Conservation (phyloP, 2,797 vertebrate species). For the Falco peregrinus region DNA sequence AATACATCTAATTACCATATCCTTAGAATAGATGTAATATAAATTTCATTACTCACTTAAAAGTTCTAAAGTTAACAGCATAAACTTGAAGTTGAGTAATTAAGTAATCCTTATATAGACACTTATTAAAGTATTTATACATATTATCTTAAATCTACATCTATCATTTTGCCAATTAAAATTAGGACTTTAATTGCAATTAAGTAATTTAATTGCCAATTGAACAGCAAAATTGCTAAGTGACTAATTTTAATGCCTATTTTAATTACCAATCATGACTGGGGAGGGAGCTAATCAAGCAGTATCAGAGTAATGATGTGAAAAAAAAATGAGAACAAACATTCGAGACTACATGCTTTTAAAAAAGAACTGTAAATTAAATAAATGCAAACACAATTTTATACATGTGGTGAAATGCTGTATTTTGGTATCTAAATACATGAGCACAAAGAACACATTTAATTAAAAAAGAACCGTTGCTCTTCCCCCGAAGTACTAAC, state of each 20-base stretch:
- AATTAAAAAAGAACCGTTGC: background rate
- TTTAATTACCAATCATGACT: constrained; percentile 96
- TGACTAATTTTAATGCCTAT: constrained; percentile 94
- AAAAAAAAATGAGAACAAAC: constrained; percentile 81
- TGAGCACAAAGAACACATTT: background rate
- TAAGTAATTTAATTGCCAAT: constrained; percentile 96
- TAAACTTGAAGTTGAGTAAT: constrained; percentile 87
- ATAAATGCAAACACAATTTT: constrained; percentile 79
- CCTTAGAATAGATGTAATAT: constrained; percentile 79
- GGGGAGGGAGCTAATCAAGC: constrained; percentile 90
- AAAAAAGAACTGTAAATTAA: constrained; percentile 75
- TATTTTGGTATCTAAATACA: constrained; percentile 36
- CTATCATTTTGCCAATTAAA: constrained; percentile 91
- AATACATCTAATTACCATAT: constrained; percentile 77
- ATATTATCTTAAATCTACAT: constrained; percentile 90
- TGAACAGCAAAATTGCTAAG: constrained; percentile 94
- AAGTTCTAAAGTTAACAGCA: constrained; percentile 86
- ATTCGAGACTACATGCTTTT: constrained; percentile 75
- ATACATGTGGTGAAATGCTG: constrained; percentile 51
- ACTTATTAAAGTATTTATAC: constrained; percentile 90
- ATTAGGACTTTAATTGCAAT: constrained; percentile 91
- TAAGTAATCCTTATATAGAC: constrained; percentile 88
- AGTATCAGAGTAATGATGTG: constrained; percentile 85
- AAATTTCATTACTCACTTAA: constrained; percentile 84
- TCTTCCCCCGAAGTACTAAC: background rate